Conservation (phyloP, 1,140 invertebrate species). For the Ericerus pela region DNA sequence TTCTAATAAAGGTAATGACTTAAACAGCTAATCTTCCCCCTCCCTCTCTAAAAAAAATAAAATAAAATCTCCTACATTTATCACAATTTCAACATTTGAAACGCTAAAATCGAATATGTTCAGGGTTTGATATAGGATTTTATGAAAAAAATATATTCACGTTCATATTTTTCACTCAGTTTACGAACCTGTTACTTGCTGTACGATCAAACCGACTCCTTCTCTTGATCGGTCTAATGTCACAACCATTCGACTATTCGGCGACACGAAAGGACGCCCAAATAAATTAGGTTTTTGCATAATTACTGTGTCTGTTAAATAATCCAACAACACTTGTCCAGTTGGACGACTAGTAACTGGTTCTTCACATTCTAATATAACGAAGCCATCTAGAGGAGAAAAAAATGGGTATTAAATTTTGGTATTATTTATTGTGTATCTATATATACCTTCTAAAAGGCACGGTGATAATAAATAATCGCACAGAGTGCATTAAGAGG, state of each 20-base stretch:
- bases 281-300: constrained; percentile 44
- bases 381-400: constrained; percentile 46
- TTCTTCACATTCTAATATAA: constrained; percentile 55
- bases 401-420: background rate
- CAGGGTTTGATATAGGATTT: too few relatives aligned
- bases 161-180: too few relatives aligned
- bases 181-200: constrained; percentile 45
- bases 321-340: constrained; percentile 58
- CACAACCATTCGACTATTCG: constrained; percentile 53
- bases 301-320: constrained; percentile 57
- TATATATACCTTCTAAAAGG: background rate
- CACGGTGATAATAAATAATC: background rate
- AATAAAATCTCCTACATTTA: too few relatives aligned
- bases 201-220: constrained; percentile 53
- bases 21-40: too few relatives aligned
- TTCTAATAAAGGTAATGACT: too few relatives aligned
- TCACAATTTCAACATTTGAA: too few relatives aligned
- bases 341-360: constrained; percentile 43
- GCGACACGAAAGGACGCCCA: constrained; percentile 52
- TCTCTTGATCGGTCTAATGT: constrained; percentile 43
- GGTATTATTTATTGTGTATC: background rate
- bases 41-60: too few relatives aligned
- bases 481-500: too few relatives aligned
- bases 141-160: too few relatives aligned
- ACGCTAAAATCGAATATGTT: too few relatives aligned